These are phyloP conservation scores for Trissoscelio sp. DNA, from an alignment of 2,888 invertebrate species.

Conservation along the genomic window DNA sequence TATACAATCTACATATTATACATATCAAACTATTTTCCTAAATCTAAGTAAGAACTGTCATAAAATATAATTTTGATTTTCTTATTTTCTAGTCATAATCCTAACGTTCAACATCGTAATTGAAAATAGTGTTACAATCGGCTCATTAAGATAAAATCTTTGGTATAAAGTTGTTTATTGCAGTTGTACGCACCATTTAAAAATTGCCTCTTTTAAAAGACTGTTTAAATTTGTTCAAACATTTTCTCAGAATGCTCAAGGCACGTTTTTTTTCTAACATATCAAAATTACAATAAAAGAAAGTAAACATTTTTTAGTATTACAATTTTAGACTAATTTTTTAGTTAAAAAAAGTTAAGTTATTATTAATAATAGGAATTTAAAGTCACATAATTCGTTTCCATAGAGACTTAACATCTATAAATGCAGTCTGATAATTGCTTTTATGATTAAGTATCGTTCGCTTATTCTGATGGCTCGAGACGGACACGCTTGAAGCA, in stretches of 20 bases:
- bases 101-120: conserved; percentile 33
- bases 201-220: conserved; percentile 14
- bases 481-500: conserved; percentile 92
- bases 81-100: conserved; percentile 31
- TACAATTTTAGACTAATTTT: too few relatives aligned
- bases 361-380: conserved; percentile 18
- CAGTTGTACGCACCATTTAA: conserved; percentile 68
- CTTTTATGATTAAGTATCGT: conserved; percentile 53
- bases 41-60: conserved; percentile 49
- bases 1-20: conserved; percentile 64
- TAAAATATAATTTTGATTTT: conserved; percentile 56
- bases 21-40: conserved; percentile 43
- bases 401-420: conserved; percentile 52
- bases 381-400: conserved; percentile 28
- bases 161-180: conserved; percentile 81
- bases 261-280: conserved; percentile 25
- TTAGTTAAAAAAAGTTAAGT: neutral
- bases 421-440: conserved; percentile 64
- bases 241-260: conserved; percentile 17
- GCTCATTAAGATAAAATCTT: conserved; percentile 76
- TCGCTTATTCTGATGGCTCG: conserved; percentile 85
- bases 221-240: neutral
- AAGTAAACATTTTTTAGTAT: too few relatives aligned
- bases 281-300: too few relatives aligned
- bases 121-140: conserved; percentile 52